A percentile compares a stretch with the other conserved stretches of the same genome.
Conservation (phyloP, 2,888 invertebrate genomes). For the Adineta ricciae region DNA sequence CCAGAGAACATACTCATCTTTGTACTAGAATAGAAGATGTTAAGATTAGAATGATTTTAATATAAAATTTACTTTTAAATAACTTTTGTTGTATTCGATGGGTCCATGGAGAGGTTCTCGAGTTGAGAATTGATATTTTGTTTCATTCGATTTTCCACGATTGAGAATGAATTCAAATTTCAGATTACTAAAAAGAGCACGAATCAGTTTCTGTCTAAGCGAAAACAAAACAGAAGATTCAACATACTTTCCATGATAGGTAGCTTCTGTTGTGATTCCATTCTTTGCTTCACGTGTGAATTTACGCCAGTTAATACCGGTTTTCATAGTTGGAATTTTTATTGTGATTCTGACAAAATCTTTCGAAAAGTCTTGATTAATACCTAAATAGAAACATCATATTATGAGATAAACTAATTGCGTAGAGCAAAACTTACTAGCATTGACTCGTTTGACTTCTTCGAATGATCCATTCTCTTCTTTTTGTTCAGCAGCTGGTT, state of each 20-base stretch:
- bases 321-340: slow-evolving; percentile 26
- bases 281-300: not conserved
- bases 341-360: slow-evolving; percentile 29
- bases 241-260: slow-evolving; percentile 24
- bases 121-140: slow-evolving; percentile 19
- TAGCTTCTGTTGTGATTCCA: not conserved
- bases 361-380: slow-evolving; percentile 28
- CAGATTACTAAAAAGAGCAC: not conserved
- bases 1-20: slow-evolving; percentile 12
- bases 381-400: not conserved
- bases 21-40: not conserved
- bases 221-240: not conserved
- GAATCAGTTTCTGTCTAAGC: not conserved
- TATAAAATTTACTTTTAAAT: slow-evolving; percentile 23
- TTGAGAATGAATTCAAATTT: slow-evolving; percentile 29
- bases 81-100: slow-evolving; percentile 29
- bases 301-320: slow-evolving; percentile 18
- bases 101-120: slow-evolving; percentile 26
- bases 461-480: not conserved
- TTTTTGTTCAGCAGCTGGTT: not conserved
- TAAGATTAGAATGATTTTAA: not conserved
- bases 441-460: not conserved
- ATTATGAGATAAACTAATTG: too few relatives aligned
- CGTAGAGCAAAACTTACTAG: not conserved
- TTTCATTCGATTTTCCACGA: slow-evolving; percentile 26